Conservation (phyloP, 2,888 invertebrate species). For the Nasonovia ribisnigri region DNA sequence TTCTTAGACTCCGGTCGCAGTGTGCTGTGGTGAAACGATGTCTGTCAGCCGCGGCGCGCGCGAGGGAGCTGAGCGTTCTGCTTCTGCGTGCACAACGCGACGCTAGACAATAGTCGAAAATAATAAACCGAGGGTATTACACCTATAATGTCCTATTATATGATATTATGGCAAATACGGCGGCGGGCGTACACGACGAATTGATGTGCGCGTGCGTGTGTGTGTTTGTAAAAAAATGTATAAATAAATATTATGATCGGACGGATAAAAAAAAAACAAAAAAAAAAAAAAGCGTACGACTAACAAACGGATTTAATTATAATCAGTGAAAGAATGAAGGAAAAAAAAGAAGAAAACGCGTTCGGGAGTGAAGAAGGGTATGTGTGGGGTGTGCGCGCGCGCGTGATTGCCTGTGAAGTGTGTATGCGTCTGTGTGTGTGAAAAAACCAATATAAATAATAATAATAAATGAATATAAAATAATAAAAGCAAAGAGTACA, state of each 20-base stretch:
- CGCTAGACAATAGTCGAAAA: not conserved
- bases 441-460: conserved; percentile 21
- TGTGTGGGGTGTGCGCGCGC: not conserved
- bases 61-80: not conserved
- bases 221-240: not conserved
- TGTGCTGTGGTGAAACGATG: not conserved
- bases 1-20: not conserved
- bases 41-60: not conserved
- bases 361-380: not conserved
- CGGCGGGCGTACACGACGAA: not conserved
- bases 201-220: not conserved
- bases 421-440: not conserved
- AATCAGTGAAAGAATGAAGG: not conserved
- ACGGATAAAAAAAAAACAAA: not conserved
- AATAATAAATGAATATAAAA: conserved; percentile 24
- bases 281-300: not conserved
- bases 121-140: not conserved
- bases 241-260: conserved; percentile 2
- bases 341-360: conserved; percentile 13
- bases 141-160: not conserved
- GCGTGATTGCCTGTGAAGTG: not conserved
- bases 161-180: not conserved
- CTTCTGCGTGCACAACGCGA: not conserved
- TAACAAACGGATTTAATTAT: not conserved
- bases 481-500: conserved; percentile 64